Evolutionary conservation across 2,113 vertebrate genomes (phyloP).

Genomic region (Epinephelus moara): DNA sequence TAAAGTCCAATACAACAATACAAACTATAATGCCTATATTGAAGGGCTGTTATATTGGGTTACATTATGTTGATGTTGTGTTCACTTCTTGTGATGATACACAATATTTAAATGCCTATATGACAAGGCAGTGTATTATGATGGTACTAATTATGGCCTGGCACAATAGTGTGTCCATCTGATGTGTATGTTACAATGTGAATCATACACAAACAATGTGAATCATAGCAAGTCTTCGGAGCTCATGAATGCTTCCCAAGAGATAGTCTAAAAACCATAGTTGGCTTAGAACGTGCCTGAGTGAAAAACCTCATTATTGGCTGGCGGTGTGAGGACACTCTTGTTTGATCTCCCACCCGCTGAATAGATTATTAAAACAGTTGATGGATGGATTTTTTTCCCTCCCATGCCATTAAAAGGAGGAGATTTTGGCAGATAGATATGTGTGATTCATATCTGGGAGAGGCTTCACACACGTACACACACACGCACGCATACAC

Average conservation of each 20-base stretch:
- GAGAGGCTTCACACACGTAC: conserved; percentile 63
- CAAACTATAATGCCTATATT: too few species aligned
- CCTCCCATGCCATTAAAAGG: conserved; percentile 66
- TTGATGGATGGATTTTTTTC: conserved; percentile 62
- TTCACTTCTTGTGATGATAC: not conserved
- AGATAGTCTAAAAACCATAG: conserved; percentile 56
- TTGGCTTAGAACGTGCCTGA: conserved; percentile 63
- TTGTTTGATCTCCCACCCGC: conserved; percentile 76
- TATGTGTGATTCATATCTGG: conserved; percentile 73
- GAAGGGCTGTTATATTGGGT: not conserved
- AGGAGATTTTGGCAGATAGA: conserved; percentile 69
- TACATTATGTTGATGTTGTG: not conserved
- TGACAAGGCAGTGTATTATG: conserved; percentile 1
- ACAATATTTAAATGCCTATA: not conserved
- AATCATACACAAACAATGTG: conserved; percentile 37
- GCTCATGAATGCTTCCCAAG: conserved; percentile 44
- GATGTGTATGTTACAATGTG: conserved; percentile 21
- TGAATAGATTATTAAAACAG: conserved; percentile 76
- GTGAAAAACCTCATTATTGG: conserved; percentile 70
- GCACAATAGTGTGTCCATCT: not conserved
- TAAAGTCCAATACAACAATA: too few species aligned
- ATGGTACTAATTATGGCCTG: conserved; percentile 7
- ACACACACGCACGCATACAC: conserved; percentile 8
- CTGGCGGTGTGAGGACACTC: conserved; percentile 61
- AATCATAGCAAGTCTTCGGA: conserved; percentile 36